Conservation (phyloP, 2,888 invertebrate species). For the Boloria selene region DNA sequence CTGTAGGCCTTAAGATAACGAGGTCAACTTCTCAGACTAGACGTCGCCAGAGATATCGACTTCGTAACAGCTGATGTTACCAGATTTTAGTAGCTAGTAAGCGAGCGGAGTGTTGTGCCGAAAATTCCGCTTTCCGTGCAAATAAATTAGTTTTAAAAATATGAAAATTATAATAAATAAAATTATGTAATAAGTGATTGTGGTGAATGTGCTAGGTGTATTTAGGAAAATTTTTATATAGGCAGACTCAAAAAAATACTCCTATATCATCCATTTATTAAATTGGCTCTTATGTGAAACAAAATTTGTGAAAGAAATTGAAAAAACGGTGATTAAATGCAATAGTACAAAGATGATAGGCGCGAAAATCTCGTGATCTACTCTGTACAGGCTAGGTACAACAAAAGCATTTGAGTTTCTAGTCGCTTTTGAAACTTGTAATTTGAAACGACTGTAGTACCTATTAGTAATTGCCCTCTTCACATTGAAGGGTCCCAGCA, state of each 20-base stretch:
- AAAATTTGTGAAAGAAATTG: too few species aligned
- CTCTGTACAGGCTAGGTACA: neutral
- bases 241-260: neutral
- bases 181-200: slow-evolving; percentile 7
- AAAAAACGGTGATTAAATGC: too few species aligned
- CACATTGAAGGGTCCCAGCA: too few species aligned
- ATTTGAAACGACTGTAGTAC: too few species aligned
- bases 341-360: too few species aligned
- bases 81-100: slow-evolving; percentile 63
- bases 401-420: too few species aligned
- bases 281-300: too few species aligned
- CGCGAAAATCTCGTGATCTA: neutral
- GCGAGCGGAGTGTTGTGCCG: slow-evolving; percentile 49
- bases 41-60: slow-evolving; percentile 77
- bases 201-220: neutral
- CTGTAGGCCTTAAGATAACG: slow-evolving; percentile 64
- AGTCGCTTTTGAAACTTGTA: too few species aligned
- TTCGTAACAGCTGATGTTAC: slow-evolving; percentile 70
- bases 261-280: too few species aligned
- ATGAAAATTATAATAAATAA: too few species aligned
- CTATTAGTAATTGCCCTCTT: too few species aligned
- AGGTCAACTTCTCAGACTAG: slow-evolving; percentile 73
- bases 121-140: slow-evolving; percentile 24
- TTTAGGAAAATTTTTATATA: neutral
- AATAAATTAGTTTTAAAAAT: neutral